A percentile compares a stretch with the other conserved stretches of the same genome.
Conservation (phyloP, 1,140 invertebrate genomes). For the Drosophila gunungcola region DNA sequence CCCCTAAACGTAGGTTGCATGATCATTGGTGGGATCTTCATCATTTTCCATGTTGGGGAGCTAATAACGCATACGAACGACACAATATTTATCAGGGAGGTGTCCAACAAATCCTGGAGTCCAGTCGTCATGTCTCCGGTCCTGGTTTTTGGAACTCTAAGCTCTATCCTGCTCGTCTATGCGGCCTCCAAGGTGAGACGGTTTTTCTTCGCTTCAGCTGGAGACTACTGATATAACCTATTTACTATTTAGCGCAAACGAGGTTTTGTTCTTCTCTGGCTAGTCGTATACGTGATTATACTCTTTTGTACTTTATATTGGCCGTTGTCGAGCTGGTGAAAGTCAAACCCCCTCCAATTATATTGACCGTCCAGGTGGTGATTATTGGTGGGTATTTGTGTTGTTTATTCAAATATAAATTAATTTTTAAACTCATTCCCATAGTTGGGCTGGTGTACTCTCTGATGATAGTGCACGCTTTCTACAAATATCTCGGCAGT, state of each 20-base stretch:
- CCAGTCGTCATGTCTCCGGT: constrained; percentile 18
- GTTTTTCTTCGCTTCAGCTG: neutral
- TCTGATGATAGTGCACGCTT: constrained; percentile 27
- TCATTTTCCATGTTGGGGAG: constrained; percentile 46
- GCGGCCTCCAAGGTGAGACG: constrained; percentile 43
- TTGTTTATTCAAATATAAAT: neutral
- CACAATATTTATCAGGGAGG: constrained; percentile 42
- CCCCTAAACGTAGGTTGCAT: constrained; percentile 37
- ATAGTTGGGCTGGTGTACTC: constrained; percentile 32
- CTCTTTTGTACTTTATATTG: constrained; percentile 19
- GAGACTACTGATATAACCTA: neutral
- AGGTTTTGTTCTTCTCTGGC: constrained; percentile 33
- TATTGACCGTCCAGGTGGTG: constrained; percentile 9
- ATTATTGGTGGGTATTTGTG: constrained; percentile 17
- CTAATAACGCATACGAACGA: constrained; percentile 30
- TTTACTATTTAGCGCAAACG: constrained; percentile 22
- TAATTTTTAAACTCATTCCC: neutral
- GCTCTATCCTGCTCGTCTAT: constrained; percentile 24
- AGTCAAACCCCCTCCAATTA: neutral
- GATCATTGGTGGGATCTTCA: constrained; percentile 25
- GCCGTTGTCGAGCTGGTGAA: neutral
- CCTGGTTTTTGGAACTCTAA: constrained; percentile 19
- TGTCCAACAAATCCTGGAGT: constrained; percentile 18
- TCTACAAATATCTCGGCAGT: constrained; percentile 3
- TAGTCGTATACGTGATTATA: constrained; percentile 20